Conservation (phyloP, 2,113 vertebrate genomes). For the Cnemophilus loriae region DNA sequence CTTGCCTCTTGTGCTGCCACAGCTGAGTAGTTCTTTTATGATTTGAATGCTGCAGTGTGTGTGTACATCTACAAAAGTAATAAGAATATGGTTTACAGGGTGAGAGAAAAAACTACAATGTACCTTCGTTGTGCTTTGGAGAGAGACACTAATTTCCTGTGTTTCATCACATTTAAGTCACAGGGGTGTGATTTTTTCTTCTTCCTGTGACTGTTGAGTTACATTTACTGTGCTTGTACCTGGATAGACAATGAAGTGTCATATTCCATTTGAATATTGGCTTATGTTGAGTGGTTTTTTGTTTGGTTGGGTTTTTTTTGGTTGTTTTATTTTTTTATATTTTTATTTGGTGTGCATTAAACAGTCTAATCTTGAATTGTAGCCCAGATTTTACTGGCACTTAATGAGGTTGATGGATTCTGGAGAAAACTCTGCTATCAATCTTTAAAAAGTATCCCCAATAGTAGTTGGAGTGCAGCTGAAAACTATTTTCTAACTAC, state of each 20-base stretch:
- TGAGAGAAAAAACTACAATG: not conserved
- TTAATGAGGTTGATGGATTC: not conserved
- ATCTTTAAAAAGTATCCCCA: not conserved
- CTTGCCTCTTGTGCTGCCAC: not conserved
- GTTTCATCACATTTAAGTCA: not conserved
- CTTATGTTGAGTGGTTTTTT: too few relatives aligned
- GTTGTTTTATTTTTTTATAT: too few relatives aligned
- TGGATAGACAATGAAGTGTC: not conserved
- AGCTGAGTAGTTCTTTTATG: not conserved
- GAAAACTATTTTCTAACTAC: not conserved
- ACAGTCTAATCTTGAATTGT: not conserved
- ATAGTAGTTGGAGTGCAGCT: not conserved
- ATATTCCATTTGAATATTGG: not conserved
- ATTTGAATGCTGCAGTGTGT: not conserved
- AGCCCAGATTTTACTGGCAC: not conserved
- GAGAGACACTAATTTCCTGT: not conserved
- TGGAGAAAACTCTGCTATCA: not conserved
- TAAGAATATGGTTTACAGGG: not conserved
- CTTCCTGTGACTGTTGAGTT: not conserved
- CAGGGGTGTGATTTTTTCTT: accelerated
- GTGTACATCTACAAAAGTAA: not conserved
- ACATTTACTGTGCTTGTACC: not conserved
- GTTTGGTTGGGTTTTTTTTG: too few relatives aligned
- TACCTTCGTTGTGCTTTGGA: not conserved
- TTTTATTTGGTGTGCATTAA: not conserved